Evolutionary conservation across 35 echinoderm and acorn worm genomes (phyloP), one percentile per base, ranked within the genome.

Genomic region (Acanthaster planci): DNA sequence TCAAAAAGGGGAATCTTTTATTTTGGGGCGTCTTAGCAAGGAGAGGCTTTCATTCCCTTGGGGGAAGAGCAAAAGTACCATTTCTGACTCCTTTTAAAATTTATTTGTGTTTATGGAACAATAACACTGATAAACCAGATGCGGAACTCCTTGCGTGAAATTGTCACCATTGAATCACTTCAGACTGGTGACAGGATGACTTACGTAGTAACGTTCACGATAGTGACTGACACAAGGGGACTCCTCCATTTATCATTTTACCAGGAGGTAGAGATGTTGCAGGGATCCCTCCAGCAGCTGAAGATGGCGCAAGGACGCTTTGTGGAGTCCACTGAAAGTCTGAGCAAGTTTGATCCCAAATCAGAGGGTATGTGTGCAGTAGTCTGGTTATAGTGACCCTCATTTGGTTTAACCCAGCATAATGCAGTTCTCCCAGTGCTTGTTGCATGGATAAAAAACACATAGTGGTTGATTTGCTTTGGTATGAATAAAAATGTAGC

Each of bases 231-330:
- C 7, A 81, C 22, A 81, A 56, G 3, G 50, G n/a, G 17, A 6
- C 37, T 72, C 0, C 7, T 72, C 29, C 64, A 47, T 56, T n/a
- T 52, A 18, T 84, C 15, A 84, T 34, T 53, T 31, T 81, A 78
- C 21, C 51, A 97, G 94, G 94, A 97, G 56, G 77, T 97, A 55
- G 94, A 97, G 15, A 84, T 97, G 79, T 84, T 97, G 68, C 94
- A 97, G 67, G 86, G 26, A 77, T 92, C 94, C 10, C 75, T 97
- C 0, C 94, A 97, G 84, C 94, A 97, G 60, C 80, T 97, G 81
- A 97, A 97, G 78, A 80, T 97, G 34, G 94, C 94, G 40, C 94
- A 97, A 44, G 55, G 60, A 29, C 89, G 92, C 27, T 97, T 97
- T 72, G 29, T 97, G 58, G 94, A 97, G 72, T 97, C 94, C 36